phyloP scores from a whole-genome alignment of 2,797 vertebrate genomes.

The Chelonia mydas region DNA sequence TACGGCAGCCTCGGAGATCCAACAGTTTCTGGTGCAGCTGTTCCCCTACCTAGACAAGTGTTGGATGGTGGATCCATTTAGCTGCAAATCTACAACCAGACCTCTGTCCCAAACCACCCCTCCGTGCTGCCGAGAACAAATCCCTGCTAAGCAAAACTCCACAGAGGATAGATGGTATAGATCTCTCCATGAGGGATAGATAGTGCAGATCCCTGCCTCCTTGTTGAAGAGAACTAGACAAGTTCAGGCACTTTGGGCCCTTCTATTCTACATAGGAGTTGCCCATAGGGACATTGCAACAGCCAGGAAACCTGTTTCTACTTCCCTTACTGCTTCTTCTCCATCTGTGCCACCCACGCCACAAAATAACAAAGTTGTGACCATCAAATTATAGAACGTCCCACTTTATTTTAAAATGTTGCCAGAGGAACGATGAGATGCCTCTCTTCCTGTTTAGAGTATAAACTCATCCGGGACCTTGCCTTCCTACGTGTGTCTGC shows the following conservation, averaged over 20 bases:
- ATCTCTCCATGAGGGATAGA: background rate
- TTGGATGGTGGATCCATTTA: background rate
- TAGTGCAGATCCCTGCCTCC: background rate
- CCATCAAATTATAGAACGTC: accelerated
- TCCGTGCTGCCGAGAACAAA: accelerated
- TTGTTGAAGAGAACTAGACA: background rate
- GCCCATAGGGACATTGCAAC: background rate
- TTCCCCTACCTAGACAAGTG: constrained; percentile 20
- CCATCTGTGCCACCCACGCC: background rate
- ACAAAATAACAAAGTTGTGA: background rate
- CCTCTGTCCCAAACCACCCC: background rate
- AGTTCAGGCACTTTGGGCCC: background rate
- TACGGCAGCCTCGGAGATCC: constrained; percentile 40
- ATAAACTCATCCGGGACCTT: background rate
- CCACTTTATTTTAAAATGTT: background rate
- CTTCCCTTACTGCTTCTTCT: accelerated
- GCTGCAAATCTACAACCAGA: background rate
- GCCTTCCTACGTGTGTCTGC: background rate
- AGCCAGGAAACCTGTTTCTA: background rate
- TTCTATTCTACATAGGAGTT: background rate
- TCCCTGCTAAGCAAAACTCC: background rate
- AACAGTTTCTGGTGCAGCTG: constrained; percentile 34
- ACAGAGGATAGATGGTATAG: background rate
- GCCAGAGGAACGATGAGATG: background rate
- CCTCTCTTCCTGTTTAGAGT: background rate